Percentiles rank a stretch among this genome's conserved stretches.
Conservation (phyloP, 2,888 invertebrate genomes). For the Carabus problematicus region DNA sequence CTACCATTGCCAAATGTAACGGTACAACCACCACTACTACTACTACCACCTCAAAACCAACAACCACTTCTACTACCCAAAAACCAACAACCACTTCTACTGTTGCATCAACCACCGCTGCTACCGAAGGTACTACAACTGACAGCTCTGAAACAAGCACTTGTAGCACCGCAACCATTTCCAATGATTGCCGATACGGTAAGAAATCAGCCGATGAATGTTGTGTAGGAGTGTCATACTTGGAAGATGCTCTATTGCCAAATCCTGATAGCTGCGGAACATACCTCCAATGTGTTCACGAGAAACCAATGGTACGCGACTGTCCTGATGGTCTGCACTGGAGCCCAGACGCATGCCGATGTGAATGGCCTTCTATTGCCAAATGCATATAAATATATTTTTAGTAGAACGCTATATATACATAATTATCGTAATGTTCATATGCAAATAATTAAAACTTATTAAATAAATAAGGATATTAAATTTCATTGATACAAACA, state of each 20-base stretch:
- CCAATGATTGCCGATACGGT: slow-evolving; percentile 3
- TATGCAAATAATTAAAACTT: no score
- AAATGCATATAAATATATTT: slow-evolving; percentile 2
- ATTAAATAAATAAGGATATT: no score
- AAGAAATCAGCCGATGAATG: not conserved
- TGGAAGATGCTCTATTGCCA: slow-evolving; percentile 25
- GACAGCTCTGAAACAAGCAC: no score
- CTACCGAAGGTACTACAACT: not conserved
- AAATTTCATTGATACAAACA: no score
- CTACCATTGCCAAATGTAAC: no score
- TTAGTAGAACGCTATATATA: no score
- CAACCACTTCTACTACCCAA: not conserved
- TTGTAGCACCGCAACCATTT: not conserved
- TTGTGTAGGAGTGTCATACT: not conserved
- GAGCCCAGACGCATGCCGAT: slow-evolving; percentile 8
- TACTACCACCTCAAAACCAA: no score
- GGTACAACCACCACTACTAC: no score
- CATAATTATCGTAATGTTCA: no score
- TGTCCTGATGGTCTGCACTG: not conserved
- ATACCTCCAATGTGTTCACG: slow-evolving; percentile 37
- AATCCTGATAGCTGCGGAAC: slow-evolving; percentile 31
- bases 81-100: no score
- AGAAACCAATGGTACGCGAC: slow-evolving; percentile 15
- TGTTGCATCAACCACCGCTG: slow-evolving; percentile 2
- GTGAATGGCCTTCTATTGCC: slow-evolving; percentile 7